Evolutionary conservation across 2,888 invertebrate species (phyloP).

Genomic region (Allygus modestus): DNA sequence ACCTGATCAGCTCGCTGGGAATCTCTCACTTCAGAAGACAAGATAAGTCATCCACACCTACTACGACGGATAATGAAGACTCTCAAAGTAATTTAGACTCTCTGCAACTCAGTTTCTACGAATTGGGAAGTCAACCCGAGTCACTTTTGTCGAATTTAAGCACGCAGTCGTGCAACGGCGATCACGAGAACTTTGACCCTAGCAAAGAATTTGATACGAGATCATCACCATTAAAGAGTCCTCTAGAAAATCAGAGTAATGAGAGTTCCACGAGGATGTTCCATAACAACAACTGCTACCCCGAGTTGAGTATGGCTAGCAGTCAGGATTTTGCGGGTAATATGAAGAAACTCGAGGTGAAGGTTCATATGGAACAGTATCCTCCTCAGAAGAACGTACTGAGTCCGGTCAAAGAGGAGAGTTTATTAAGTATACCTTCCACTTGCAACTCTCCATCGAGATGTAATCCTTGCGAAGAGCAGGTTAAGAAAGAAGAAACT

Average conservation of each 20-base stretch:
- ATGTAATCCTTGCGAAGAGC: conserved; percentile 38
- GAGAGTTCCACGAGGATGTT: background rate
- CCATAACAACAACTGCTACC: background rate
- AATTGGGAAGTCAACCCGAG: conserved; percentile 66
- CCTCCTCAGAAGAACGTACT: conserved; percentile 32
- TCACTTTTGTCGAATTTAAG: conserved; percentile 66
- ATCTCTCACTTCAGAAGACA: conserved; percentile 71
- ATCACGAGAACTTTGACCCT: conserved; percentile 69
- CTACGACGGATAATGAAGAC: conserved; percentile 48
- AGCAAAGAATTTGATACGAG: conserved; percentile 14
- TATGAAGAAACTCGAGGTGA: conserved; percentile 42
- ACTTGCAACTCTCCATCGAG: conserved; percentile 34
- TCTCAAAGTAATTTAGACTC: conserved; percentile 54
- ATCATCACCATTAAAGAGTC: background rate
- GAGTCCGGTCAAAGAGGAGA: conserved; percentile 48
- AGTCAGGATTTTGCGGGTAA: background rate
- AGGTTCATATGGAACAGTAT: conserved; percentile 37
- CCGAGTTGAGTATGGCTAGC: background rate
- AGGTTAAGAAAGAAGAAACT: conserved; percentile 21
- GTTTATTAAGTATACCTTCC: conserved; percentile 14
- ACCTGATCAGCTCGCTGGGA: conserved; percentile 75
- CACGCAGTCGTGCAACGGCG: conserved; percentile 65
- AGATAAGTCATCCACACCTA: conserved; percentile 12
- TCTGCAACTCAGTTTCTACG: conserved; percentile 55
- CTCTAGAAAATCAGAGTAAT: background rate